Evolutionary conservation across 2,113 vertebrate species (phyloP).

Genomic region (Heliornis fulica): DNA sequence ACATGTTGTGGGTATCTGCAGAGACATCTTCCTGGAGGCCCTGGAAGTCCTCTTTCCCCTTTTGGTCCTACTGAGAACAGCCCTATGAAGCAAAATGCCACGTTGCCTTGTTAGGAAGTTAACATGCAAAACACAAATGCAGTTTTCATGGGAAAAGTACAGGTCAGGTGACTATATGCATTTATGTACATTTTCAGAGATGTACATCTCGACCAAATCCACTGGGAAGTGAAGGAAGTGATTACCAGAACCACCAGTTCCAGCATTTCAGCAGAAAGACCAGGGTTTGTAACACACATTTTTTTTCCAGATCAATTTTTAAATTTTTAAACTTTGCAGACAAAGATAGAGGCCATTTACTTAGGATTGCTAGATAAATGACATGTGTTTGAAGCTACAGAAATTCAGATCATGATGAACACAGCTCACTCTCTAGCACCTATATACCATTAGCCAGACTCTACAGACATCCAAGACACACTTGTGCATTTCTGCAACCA

Average conservation of each 20-base stretch:
- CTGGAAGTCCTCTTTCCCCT: constrained; percentile 88
- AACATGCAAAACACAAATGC: not conserved
- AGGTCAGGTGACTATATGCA: not conserved
- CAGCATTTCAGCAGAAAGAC: not conserved
- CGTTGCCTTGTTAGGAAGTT: not conserved
- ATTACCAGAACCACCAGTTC: not conserved
- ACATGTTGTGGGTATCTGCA: constrained; percentile 77
- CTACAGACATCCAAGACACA: rapidly evolving
- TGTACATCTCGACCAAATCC: not conserved
- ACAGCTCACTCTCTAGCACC: not conserved
- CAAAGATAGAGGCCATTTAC: not conserved
- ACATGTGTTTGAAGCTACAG: not conserved
- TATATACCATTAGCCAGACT: not conserved
- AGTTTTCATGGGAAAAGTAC: not conserved
- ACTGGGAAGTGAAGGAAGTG: not conserved
- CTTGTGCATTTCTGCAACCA: not conserved
- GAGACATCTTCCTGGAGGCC: constrained; percentile 88
- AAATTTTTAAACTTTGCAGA: not conserved
- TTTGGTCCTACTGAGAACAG: constrained; percentile 87
- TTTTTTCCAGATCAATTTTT: not conserved
- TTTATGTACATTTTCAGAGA: not conserved
- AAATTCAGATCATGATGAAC: not conserved
- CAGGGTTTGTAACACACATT: rapidly evolving
- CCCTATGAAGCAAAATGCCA: constrained; percentile 72
- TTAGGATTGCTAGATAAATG: not conserved